phyloP scores from a whole-genome alignment of 2,113 vertebrate species.

The Vicugna pacos region DNA sequence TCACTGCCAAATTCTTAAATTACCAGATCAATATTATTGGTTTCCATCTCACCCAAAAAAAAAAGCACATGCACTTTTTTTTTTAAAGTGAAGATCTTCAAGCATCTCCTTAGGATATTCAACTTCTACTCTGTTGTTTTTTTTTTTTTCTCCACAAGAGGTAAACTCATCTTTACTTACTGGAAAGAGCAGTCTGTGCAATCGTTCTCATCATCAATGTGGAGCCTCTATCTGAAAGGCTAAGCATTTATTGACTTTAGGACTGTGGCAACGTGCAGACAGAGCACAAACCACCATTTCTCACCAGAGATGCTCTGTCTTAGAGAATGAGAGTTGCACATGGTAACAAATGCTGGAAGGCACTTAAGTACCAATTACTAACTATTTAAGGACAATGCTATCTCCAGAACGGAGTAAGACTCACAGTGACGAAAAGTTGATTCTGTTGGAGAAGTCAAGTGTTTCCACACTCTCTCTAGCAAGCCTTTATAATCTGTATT shows the following conservation, averaged over 20 bases:
- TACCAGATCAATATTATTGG: neutral
- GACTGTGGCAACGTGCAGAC: neutral
- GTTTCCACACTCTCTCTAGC: slow-evolving; percentile 23
- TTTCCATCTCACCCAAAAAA: slow-evolving; percentile 14
- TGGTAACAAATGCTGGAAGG: slow-evolving; percentile 22
- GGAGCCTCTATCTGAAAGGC: neutral
- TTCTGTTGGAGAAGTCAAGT: slow-evolving; percentile 44
- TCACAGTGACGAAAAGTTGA: slow-evolving; percentile 51
- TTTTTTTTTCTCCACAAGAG: neutral
- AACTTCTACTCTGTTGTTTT: neutral
- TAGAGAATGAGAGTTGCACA: neutral
- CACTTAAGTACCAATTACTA: slow-evolving; percentile 60
- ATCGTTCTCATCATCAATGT: neutral
- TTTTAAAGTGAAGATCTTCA: slow-evolving; percentile 37
- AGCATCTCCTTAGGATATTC: neutral
- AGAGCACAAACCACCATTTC: neutral
- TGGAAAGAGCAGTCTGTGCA: neutral
- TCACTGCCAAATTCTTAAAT: slow-evolving; percentile 8
- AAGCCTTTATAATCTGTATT: slow-evolving; percentile 63
- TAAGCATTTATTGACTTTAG: neutral
- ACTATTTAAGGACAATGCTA: slow-evolving; percentile 71
- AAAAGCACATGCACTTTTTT: neutral
- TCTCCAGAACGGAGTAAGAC: slow-evolving; percentile 42
- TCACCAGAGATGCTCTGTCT: slow-evolving; percentile 52
- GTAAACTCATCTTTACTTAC: slow-evolving; percentile 31